A percentile compares a stretch with the other conserved stretches of the same genome.
Evolutionary conservation across 2,888 invertebrate species (phyloP).

Genomic region (Platycnemis pennipes): DNA sequence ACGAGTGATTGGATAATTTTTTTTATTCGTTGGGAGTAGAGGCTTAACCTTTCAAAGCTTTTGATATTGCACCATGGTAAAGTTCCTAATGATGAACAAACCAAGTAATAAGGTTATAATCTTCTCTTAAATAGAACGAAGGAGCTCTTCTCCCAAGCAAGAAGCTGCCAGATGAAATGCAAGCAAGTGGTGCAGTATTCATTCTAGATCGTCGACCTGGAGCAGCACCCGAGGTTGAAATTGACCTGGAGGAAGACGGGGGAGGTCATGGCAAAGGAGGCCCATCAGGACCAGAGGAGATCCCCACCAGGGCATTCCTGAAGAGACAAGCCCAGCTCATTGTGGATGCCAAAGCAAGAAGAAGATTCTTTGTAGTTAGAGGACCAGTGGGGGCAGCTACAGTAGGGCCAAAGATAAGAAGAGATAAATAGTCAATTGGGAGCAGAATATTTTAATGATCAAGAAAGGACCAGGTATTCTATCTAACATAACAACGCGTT

Average conservation of each 20-base stretch:
- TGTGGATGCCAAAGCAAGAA: slow-evolving; percentile 89
- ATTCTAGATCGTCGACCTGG: slow-evolving; percentile 70
- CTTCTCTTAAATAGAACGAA: slow-evolving; percentile 4
- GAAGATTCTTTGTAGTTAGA: slow-evolving; percentile 78
- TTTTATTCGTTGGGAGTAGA: neutral
- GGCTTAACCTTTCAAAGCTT: neutral
- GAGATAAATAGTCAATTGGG: slow-evolving; percentile 23
- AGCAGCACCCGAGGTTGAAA: slow-evolving; percentile 73
- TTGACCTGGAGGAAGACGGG: slow-evolving; percentile 66
- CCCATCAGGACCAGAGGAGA: slow-evolving; percentile 87
- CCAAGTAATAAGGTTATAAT: neutral
- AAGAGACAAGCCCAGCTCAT: slow-evolving; percentile 92
- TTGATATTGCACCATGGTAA: neutral
- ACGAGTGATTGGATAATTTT: no score
- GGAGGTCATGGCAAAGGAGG: slow-evolving; percentile 73
- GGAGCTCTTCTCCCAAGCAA: neutral
- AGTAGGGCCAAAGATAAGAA: slow-evolving; percentile 43
- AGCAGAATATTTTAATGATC: no score
- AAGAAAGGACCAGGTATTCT: no score
- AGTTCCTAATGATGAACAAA: no score
- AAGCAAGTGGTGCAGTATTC: slow-evolving; percentile 6
- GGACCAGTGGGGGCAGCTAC: slow-evolving; percentile 44
- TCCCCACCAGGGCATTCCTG: slow-evolving; percentile 88
- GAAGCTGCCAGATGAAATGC: slow-evolving; percentile 33
- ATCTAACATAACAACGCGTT: no score